Base-by-base conservation (phyloP, 2,888 invertebrate species). In the Caenorhabditis japonica region DNA sequence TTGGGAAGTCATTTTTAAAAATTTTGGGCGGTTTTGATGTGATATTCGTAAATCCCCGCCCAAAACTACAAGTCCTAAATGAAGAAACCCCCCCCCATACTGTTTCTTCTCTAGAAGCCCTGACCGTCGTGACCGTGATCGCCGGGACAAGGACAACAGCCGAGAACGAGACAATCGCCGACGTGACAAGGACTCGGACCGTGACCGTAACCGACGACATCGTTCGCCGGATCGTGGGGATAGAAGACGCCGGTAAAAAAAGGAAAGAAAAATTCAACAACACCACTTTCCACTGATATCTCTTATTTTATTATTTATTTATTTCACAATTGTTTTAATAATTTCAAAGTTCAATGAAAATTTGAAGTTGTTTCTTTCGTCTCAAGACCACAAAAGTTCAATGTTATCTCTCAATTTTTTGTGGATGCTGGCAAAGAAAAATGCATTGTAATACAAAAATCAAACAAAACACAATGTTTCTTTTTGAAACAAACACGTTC, bases 401-500 rank as follows among this genome's bases (percentile, higher is more conserved):
- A 62, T 39, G 47, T 46, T 36, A 34, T 43, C 36, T 34, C 13
- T 19, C 34, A 17, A 25, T 43, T 66, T 43, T 17, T 44, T 39
- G 33, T 38, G n/a, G n/a, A n/a, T n/a, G n/a, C n/a, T n/a, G n/a
- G n/a, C n/a, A n/a, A n/a, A n/a, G n/a, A n/a, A n/a, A n/a, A n/a
- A n/a, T 52, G 51, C 58, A 25, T 21, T 46, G 36, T 62, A 62
- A 62, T 53, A 23, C 62, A 52, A 52, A 52, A 36, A 27, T 23
- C 61, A 61, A 61, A 61, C 52, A 61, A 52, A 52, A 34, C 17
- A n/a, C n/a, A n/a, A n/a, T n/a, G n/a, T n/a, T n/a, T n/a, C n/a
- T n/a, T n/a, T n/a, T n/a, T 43, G 19, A 12, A 4, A 33, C 7
- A 33, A 12, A 12, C 5, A 33, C 5, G 7, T 39, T 39, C 19